phyloP scores from a whole-genome alignment of 2,113 vertebrate genomes.

The Hassar affinis region DNA sequence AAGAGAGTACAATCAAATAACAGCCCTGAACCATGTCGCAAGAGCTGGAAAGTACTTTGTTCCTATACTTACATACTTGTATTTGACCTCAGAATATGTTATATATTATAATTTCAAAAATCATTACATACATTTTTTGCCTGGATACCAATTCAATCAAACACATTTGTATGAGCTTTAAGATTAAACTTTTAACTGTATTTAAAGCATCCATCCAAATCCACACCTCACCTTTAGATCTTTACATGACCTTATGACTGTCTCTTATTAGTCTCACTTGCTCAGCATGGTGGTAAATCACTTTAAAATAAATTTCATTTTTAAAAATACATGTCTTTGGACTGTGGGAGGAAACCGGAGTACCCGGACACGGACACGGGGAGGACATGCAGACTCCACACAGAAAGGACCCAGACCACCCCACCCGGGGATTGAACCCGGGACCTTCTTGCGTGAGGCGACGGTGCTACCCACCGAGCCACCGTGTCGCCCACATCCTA shows the following conservation, averaged over 20 bases:
- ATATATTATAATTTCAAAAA: background rate
- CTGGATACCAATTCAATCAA: background rate
- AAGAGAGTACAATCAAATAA: background rate
- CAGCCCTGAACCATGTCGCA: slow-evolving; percentile 6
- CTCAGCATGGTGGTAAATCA: background rate
- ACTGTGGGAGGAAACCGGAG: too few relatives aligned
- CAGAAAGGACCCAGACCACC: too few relatives aligned
- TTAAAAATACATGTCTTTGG: too few relatives aligned
- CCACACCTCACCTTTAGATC: too few relatives aligned
- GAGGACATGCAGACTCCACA: too few relatives aligned
- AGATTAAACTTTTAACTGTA: background rate
- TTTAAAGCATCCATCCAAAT: background rate
- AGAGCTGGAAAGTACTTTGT: background rate
- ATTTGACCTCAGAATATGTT: background rate
- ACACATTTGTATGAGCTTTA: background rate
- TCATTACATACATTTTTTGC: background rate
- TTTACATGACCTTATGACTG: background rate
- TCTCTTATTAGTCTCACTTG: background rate
- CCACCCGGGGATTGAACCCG: too few relatives aligned
- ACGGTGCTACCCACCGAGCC: too few relatives aligned
- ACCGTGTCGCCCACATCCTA: too few relatives aligned
- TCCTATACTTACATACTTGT: background rate
- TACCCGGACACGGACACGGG: too few relatives aligned
- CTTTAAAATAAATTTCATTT: too few relatives aligned
- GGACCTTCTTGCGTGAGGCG: too few relatives aligned